Conservation (phyloP, 2,797 vertebrate species). For the Micropoecilia bifurca region DNA sequence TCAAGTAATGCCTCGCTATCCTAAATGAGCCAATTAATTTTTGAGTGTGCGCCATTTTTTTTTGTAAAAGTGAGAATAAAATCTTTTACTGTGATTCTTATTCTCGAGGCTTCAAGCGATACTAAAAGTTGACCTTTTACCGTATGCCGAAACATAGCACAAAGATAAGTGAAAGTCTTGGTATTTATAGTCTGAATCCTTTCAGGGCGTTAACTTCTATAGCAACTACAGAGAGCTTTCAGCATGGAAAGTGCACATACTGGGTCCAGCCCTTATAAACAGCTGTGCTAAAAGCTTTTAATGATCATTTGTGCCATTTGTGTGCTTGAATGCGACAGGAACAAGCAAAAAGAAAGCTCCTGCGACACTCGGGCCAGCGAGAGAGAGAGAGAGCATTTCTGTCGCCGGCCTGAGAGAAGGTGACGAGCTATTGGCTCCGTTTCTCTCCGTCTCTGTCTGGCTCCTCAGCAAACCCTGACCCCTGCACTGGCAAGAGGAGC, state of each 20-base stretch:
- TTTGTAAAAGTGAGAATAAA: background rate
- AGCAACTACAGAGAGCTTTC: constrained; percentile 17
- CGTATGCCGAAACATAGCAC: background rate
- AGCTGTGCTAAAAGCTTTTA: constrained; percentile 23
- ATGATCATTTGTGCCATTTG: constrained; percentile 20
- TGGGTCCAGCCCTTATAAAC: background rate
- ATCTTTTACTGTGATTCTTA: background rate
- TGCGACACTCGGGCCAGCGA: constrained; percentile 14
- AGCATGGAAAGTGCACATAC: background rate
- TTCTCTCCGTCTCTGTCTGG: constrained; percentile 41
- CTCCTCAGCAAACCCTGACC: constrained; percentile 52
- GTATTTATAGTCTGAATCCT: constrained; percentile 20
- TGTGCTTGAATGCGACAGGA: background rate
- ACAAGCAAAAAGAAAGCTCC: constrained; percentile 31
- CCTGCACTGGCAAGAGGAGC: constrained; percentile 23
- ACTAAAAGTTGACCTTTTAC: background rate
- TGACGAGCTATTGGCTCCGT: constrained; percentile 30
- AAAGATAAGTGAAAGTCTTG: background rate
- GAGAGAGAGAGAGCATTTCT: constrained; percentile 23
- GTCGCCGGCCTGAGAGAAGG: constrained; percentile 39
- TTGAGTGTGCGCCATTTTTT: background rate
- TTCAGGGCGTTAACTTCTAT: constrained; percentile 24
- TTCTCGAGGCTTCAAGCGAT: background rate
- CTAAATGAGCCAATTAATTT: background rate
- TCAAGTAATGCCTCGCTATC: background rate